phyloP scores from a whole-genome alignment of 2,888 invertebrate species.

The Lampropteryx suffumata region DNA sequence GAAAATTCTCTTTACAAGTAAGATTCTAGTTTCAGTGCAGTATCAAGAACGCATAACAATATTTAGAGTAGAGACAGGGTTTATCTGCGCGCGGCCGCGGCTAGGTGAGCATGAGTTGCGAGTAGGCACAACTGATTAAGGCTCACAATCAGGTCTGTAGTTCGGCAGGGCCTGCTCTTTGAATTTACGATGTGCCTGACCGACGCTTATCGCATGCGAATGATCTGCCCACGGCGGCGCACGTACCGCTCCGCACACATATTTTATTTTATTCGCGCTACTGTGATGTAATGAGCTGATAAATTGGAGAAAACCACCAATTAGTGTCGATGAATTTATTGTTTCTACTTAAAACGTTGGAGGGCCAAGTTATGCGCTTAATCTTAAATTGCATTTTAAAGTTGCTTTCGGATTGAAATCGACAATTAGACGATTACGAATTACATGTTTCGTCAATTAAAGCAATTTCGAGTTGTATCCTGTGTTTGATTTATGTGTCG shows the following conservation, averaged over 20 bases:
- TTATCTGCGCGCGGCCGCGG: conserved; percentile 26
- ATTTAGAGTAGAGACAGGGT: conserved; percentile 34
- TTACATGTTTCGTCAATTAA: conserved; percentile 39
- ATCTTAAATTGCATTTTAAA: conserved; percentile 77
- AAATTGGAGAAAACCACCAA: conserved; percentile 83
- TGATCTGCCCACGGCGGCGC: conserved; percentile 81
- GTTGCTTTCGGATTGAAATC: conserved; percentile 65
- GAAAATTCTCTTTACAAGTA: conserved; percentile 1
- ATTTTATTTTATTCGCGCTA: conserved; percentile 84
- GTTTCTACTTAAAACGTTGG: conserved; percentile 83
- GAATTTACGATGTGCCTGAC: conserved; percentile 82
- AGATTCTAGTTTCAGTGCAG: conserved; percentile 10
- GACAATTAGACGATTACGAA: conserved; percentile 40
- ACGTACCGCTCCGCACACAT: conserved; percentile 78
- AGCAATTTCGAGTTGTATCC: conserved; percentile 28
- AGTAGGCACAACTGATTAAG: conserved; percentile 74
- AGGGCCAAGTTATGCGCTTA: conserved; percentile 71
- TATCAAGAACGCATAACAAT: conserved; percentile 29
- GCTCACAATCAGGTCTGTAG: conserved; percentile 79
- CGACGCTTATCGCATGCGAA: conserved; percentile 82
- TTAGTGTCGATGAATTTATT: conserved; percentile 84
- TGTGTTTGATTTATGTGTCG: conserved; percentile 29
- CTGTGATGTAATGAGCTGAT: conserved; percentile 84
- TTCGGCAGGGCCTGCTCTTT: conserved; percentile 78
- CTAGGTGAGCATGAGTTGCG: conserved; percentile 39